These are phyloP conservation scores for Stichopus chloronotus DNA, from an alignment of 35 echinoderm and acorn worm species.

Conservation along the genomic window DNA sequence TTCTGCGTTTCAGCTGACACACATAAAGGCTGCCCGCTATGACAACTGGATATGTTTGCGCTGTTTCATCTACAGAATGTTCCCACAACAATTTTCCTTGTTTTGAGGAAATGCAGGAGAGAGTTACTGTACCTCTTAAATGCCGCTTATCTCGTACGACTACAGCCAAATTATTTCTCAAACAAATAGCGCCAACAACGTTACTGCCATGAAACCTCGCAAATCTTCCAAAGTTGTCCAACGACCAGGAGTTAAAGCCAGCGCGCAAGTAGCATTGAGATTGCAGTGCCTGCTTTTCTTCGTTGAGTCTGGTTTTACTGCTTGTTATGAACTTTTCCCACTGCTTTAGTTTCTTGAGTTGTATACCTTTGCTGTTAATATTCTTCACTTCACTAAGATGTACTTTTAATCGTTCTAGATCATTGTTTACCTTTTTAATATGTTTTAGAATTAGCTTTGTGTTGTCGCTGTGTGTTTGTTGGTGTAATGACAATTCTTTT, in stretches of 20 bases:
- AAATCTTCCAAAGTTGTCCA: background rate
- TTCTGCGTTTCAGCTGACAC: background rate
- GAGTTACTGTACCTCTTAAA: background rate
- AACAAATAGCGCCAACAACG: slow-evolving; percentile 1
- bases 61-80: background rate
- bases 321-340: background rate
- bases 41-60: background rate
- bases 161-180: background rate
- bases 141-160: background rate
- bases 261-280: background rate
- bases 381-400: background rate
- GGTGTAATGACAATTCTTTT: background rate
- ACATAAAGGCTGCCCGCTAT: background rate
- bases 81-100: slow-evolving; percentile 8
- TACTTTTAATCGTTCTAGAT: background rate
- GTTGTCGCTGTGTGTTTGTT: background rate
- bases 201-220: background rate
- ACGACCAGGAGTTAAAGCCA: background rate
- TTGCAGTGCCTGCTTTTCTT: background rate
- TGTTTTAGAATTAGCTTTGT: background rate
- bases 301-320: background rate
- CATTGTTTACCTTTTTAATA: background rate
- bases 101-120: background rate
- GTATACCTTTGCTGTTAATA: background rate
- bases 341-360: background rate